phyloP scores from a whole-genome alignment of 2,888 invertebrate species.

The Miltochrista miniata region DNA sequence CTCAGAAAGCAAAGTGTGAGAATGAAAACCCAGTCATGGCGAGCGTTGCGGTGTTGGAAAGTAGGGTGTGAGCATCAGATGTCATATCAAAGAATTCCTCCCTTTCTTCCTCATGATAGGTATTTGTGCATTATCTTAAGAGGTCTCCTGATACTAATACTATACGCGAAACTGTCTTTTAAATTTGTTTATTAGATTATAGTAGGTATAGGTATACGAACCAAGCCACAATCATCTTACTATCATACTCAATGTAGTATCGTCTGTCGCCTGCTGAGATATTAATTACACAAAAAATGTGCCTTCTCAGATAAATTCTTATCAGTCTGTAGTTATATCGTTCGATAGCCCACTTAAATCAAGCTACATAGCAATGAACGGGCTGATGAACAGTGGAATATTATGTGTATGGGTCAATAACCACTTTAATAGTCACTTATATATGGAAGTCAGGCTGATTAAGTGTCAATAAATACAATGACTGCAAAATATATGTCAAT shows the following conservation, averaged over 20 bases:
- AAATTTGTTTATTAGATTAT: not conserved
- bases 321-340: constrained; percentile 25
- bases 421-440: not conserved
- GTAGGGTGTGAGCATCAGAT: too few species aligned
- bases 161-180: too few species aligned
- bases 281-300: constrained; percentile 8
- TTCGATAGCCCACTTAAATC: constrained; percentile 1
- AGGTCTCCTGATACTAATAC: too few species aligned
- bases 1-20: too few species aligned
- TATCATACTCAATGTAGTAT: not conserved
- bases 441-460: not conserved
- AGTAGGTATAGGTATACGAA: not conserved
- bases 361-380: not conserved
- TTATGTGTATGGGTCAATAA: not conserved
- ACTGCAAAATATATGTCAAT: constrained; percentile 1
- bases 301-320: constrained; percentile 29
- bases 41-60: too few species aligned
- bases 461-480: not conserved
- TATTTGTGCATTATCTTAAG: too few species aligned
- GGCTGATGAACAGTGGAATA: not conserved
- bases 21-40: too few species aligned
- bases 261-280: not conserved
- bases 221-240: not conserved
- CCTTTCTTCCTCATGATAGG: too few species aligned
- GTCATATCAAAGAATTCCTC: too few species aligned